These are phyloP conservation scores for Mactromeris polynyma DNA, from an alignment of 2,888 invertebrate genomes.

Conservation along the genomic window DNA sequence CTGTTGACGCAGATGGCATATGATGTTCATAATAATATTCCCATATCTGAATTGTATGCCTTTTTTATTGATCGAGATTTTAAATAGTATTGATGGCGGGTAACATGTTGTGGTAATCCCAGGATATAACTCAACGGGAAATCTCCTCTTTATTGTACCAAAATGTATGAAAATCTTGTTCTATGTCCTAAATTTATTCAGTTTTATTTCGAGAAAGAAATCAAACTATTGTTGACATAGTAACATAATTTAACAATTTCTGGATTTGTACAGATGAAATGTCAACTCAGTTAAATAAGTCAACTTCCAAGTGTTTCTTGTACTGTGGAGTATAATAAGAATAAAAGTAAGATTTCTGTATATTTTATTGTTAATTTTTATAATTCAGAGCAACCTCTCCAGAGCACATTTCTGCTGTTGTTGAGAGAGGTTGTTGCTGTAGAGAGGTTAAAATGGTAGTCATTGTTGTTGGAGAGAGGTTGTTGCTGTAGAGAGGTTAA, in stretches of 20 bases:
- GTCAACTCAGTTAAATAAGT: not conserved
- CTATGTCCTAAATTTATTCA: not conserved
- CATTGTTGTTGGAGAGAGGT: too few relatives aligned
- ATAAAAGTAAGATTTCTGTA: not conserved
- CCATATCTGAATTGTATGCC: conserved; percentile 7
- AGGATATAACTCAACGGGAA: not conserved
- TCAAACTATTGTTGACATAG: not conserved
- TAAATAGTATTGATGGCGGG: conserved; percentile 23
- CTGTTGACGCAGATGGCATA: conserved; percentile 4
- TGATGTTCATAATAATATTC: not conserved
- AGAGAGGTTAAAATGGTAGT: too few relatives aligned
- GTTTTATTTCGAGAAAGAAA: not conserved
- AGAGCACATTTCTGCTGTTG: too few relatives aligned
- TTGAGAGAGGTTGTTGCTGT: too few relatives aligned
- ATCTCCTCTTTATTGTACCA: not conserved
- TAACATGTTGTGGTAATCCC: conserved; percentile 28
- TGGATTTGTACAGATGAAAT: not conserved
- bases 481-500: too few relatives aligned
- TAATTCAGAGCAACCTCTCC: not conserved
- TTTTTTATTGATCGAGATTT: conserved; percentile 28
- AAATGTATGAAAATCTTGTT: conserved; percentile 4
- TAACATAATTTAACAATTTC: not conserved
- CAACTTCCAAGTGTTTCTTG: not conserved
- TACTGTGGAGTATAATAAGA: not conserved
- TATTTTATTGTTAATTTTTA: not conserved